Percentiles rank a stretch among this genome's conserved stretches.
Evolutionary conservation across 1,140 invertebrate genomes (phyloP).

Genomic region (Chrysopa pallens): DNA sequence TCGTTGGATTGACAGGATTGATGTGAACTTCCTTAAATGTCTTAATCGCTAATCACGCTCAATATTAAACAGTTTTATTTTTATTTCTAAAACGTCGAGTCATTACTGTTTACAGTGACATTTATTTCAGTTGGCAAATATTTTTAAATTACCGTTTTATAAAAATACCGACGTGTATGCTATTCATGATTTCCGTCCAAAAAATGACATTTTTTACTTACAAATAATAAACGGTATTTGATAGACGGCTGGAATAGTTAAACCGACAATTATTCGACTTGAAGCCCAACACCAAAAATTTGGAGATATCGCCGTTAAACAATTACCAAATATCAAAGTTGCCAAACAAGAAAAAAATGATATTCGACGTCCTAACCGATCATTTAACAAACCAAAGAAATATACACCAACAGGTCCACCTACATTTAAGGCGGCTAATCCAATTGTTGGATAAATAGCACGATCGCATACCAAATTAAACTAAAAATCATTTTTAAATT

Average conservation of each 20-base stretch:
- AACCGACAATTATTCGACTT: conserved; percentile 58
- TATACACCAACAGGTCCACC: conserved; percentile 76
- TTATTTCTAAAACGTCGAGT: too few relatives aligned
- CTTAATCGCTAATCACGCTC: too few relatives aligned
- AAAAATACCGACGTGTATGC: neutral
- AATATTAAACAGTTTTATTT: too few relatives aligned
- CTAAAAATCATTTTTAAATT: conserved; percentile 28
- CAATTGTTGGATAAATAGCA: conserved; percentile 69
- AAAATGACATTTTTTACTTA: conserved; percentile 40
- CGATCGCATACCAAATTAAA: conserved; percentile 71
- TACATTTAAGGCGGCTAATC: conserved; percentile 60
- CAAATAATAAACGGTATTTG: conserved; percentile 90
- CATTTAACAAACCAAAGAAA: conserved; percentile 65
- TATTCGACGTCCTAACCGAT: conserved; percentile 60
- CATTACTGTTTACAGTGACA: too few relatives aligned
- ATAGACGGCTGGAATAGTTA: conserved; percentile 83
- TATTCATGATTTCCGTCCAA: neutral
- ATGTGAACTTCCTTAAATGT: too few relatives aligned
- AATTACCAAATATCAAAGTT: conserved; percentile 54
- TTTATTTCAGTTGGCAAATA: neutral
- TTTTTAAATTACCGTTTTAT: neutral
- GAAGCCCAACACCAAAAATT: conserved; percentile 68
- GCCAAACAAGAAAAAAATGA: conserved; percentile 69
- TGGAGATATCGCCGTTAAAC: conserved; percentile 52
- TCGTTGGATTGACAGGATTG: too few relatives aligned